Evolutionary conservation across 1,140 invertebrate species (phyloP), one percentile per base, ranked within the genome.

Genomic region (Leptestheria dahalacensis): DNA sequence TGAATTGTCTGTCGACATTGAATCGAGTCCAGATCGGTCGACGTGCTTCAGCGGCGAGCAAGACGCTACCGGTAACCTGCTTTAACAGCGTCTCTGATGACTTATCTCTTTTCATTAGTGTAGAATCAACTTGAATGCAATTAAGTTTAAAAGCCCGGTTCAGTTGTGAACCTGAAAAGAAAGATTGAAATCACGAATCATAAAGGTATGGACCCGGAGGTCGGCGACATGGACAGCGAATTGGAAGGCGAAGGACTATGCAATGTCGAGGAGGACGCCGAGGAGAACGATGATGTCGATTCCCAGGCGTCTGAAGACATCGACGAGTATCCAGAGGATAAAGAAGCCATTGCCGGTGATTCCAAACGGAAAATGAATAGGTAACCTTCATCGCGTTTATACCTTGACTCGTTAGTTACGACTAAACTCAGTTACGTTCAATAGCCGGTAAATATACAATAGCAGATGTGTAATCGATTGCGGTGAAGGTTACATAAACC

Each of bases 1-100:
- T 9, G 63, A 64, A 54, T 41, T 56, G 29, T 51, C 50, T 3
- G 62, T 61, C 18, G 62, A 62, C 9, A 63, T 65, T 26, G 57
- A 62, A 25, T 52, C 58, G 1, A 60, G 48, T 25, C 58, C 58
- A 11, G 58, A 52, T 24, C 20, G 48, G 2, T 60, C 53, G 2
- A 55, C 53, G 11, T 55, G 53, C 33, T 55, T 55, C 53, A 55
- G 53, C 33, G 53, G 26, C n/a, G 53, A 55, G 12, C 33, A 21
- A 18, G 53, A 33, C n/a, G 24, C 10, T 41, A 6, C 33, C 6
- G 33, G 33, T 41, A 41, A 41, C 6, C n/a, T n/a, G n/a, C n/a
- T n/a, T n/a, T n/a, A n/a, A n/a, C n/a, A n/a, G n/a, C n/a, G n/a
- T n/a, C n/a, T n/a, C n/a, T n/a, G n/a, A n/a, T n/a, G n/a, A n/a